A percentile compares a stretch with the other conserved stretches of the same genome.
Evolutionary conservation across 2,797 vertebrate species (phyloP).

Genomic region (Anguilla anguilla): DNA sequence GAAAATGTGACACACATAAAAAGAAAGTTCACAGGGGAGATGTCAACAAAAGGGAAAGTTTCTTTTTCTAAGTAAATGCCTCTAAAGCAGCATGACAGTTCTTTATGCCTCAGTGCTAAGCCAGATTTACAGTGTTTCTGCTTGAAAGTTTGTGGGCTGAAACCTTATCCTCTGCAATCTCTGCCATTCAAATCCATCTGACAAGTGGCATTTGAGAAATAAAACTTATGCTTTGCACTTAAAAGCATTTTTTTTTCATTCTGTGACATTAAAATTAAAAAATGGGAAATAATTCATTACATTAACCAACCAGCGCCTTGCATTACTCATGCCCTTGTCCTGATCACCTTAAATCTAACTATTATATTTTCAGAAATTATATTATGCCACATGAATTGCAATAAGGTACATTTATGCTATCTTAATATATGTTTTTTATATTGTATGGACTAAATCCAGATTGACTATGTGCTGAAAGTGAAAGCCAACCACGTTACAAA

Average conservation of each 20-base stretch:
- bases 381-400: conserved; percentile 24
- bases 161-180: conserved; percentile 78
- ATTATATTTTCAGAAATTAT: conserved; percentile 39
- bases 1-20: conserved; percentile 38
- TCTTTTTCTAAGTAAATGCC: conserved; percentile 65
- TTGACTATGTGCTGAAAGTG: not conserved
- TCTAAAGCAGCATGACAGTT: conserved; percentile 60
- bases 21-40: conserved; percentile 46
- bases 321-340: not conserved
- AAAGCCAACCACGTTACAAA: not conserved
- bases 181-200: conserved; percentile 73
- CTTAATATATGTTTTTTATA: not conserved
- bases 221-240: conserved; percentile 67
- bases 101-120: conserved; percentile 76
- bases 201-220: conserved; percentile 66
- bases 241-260: conserved; percentile 56
- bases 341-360: conserved; percentile 18
- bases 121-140: conserved; percentile 75
- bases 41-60: conserved; percentile 59
- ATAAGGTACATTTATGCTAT: conserved; percentile 23
- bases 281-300: conserved; percentile 54
- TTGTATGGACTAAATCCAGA: not conserved
- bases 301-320: conserved; percentile 54
- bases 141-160: conserved; percentile 70
- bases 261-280: conserved; percentile 39